A percentile compares a stretch with the other conserved stretches of the same genome.
Conservation (phyloP, 2,113 vertebrate genomes). For the Nannospalax galili region DNA sequence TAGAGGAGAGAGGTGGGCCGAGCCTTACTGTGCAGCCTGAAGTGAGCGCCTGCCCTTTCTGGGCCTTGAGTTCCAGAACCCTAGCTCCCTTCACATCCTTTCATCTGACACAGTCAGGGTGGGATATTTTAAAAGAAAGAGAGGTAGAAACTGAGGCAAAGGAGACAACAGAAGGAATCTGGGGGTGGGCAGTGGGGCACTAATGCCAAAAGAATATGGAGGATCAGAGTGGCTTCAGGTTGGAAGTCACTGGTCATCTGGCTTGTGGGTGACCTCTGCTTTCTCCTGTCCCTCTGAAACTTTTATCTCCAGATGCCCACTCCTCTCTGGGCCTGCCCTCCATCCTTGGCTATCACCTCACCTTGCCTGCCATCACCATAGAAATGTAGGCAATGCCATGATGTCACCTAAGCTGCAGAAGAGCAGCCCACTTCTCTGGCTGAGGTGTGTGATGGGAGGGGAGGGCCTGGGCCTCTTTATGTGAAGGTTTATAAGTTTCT, state of each 20-base stretch:
- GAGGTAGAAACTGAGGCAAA: too few relatives aligned
- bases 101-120: not conserved
- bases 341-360: conserved; percentile 68
- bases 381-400: conserved; percentile 80
- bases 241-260: not conserved
- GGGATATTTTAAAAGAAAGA: not conserved
- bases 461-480: not conserved
- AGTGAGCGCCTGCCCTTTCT: not conserved
- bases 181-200: fast-evolving
- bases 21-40: not conserved
- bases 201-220: not conserved
- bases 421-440: conserved; percentile 70
- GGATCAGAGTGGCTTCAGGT: not conserved
- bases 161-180: too few relatives aligned
- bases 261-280: not conserved
- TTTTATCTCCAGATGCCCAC: not conserved
- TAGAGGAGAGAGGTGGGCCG: not conserved
- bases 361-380: conserved; percentile 82
- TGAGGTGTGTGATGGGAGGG: not conserved
- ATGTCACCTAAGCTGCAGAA: conserved; percentile 62
- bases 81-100: not conserved
- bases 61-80: not conserved
- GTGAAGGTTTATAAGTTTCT: conserved; percentile 71
- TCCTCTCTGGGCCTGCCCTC: conserved; percentile 26
- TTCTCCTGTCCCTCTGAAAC: too few relatives aligned